Evolutionary conservation across 2,888 invertebrate species (phyloP).

Genomic region (Brenthis hecate): DNA sequence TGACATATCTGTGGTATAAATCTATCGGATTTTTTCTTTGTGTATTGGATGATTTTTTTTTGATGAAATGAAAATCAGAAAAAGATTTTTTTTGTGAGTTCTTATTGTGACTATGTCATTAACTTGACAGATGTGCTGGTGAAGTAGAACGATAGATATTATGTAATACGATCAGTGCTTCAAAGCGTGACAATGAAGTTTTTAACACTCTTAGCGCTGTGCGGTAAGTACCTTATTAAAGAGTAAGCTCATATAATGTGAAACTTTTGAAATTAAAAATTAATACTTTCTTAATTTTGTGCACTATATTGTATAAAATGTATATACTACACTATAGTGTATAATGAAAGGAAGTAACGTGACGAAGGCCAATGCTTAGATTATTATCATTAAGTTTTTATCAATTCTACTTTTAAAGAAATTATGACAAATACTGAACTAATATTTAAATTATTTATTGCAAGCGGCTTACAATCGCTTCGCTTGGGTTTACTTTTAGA

Average conservation of each 20-base stretch:
- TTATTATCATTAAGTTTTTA: no score
- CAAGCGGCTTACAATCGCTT: no score
- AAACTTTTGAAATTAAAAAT: background rate
- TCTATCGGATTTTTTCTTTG: background rate
- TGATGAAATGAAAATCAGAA: conserved; percentile 33
- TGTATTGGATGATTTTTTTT: conserved; percentile 6
- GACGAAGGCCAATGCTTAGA: no score
- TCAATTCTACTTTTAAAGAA: no score
- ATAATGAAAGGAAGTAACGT: no score
- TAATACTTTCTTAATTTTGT: no score
- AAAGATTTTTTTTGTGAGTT: conserved; percentile 31
- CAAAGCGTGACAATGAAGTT: conserved; percentile 64
- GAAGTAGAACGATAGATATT: conserved; percentile 48
- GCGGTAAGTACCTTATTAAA: conserved; percentile 60
- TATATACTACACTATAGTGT: no score
- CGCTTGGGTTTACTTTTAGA: no score
- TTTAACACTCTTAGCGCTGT: conserved; percentile 63
- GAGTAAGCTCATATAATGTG: background rate
- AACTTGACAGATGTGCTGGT: conserved; percentile 44
- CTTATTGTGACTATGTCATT: conserved; percentile 32
- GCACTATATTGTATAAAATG: no score
- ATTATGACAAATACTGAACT: no score
- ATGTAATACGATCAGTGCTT: conserved; percentile 40
- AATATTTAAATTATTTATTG: no score
- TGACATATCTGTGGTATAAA: background rate